Base-by-base conservation (phyloP, 2,113 vertebrate genomes). In the Cyprinodon brontotheroides region DNA sequence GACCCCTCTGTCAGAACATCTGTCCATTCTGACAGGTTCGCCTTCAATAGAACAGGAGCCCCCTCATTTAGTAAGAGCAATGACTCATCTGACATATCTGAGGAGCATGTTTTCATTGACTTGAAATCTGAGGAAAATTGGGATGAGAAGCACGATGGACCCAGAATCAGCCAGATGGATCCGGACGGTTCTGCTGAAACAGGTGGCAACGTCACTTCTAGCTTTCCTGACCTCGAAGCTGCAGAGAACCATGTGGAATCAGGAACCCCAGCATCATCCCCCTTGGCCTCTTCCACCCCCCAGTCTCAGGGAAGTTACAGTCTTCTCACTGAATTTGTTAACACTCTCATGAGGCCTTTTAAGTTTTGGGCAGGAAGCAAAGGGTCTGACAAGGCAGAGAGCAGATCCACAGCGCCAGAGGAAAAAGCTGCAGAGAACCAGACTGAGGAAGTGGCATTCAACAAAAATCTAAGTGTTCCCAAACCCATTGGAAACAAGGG, bases 41-140 rank as follows among this genome's bases (percentile, higher is more conserved):
- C 92, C 68, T 71, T 90, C 47, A 89, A 93, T 43, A 87, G 85
- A 36, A 82, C 85, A 61, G 86, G 66, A 41, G 70, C 86, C 40
- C 70, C 61, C 50, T 92, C 92, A 20, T 83, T 92, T 13, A 78
- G 78, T 3, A 77, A n/a, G 22, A 37, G 50, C 40, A 87, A 84
- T 36, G 89, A 89, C 72, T 94, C 93, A 1, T 90, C 94, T 1
- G 94, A 95, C 81, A 93, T 93, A n/a, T 94, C 93, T 4, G 93
- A 89, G 64, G 94, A 95, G 77, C 93, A 94, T 36, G 84, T 93
- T 2, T 81, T 93, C 38, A 89, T 94, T 57, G 91, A 94, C 63
- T 70, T 94, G 29, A 79, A 64, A 43, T 85, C 89, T 3, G 85
- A 67, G 37, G 77, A 80, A 13, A 43, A n/a, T 29, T 92, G 82